Conservation (phyloP, 2,113 vertebrate genomes). For the Gymnogyps californianus region DNA sequence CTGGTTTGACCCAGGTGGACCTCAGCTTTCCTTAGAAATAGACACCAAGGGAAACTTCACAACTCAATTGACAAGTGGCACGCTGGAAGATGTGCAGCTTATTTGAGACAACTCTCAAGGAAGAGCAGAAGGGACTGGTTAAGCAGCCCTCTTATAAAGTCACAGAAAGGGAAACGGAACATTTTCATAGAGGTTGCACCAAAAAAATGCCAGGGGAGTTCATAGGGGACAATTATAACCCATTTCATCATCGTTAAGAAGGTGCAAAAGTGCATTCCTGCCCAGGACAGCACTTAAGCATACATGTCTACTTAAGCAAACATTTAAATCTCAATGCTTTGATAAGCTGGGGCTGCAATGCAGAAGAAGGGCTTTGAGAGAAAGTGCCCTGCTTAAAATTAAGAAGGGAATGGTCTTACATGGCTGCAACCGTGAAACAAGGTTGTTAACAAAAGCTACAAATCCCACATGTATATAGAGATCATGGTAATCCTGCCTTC, state of each 20-base stretch:
- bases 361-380: not conserved
- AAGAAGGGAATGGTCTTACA: not conserved
- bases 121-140: not conserved
- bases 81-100: not conserved
- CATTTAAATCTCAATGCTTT: not conserved
- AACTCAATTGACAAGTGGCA: fast-evolving
- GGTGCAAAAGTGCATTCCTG: not conserved
- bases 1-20: not conserved
- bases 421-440: not conserved
- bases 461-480: not conserved
- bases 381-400: not conserved
- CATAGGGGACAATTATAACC: fast-evolving
- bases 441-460: constrained; percentile 10
- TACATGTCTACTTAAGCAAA: not conserved
- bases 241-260: not conserved
- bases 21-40: fast-evolving
- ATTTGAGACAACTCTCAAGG: too few species aligned
- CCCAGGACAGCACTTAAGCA: not conserved
- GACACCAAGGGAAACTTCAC: not conserved
- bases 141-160: not conserved
- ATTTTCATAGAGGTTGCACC: not conserved
- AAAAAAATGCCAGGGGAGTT: not conserved
- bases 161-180: not conserved
- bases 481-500: not conserved
- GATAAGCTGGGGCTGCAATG: not conserved